Percentiles rank a stretch among this genome's conserved stretches.
phyloP scores from a whole-genome alignment of 1,140 invertebrate genomes.

The Drosophila guanche region DNA sequence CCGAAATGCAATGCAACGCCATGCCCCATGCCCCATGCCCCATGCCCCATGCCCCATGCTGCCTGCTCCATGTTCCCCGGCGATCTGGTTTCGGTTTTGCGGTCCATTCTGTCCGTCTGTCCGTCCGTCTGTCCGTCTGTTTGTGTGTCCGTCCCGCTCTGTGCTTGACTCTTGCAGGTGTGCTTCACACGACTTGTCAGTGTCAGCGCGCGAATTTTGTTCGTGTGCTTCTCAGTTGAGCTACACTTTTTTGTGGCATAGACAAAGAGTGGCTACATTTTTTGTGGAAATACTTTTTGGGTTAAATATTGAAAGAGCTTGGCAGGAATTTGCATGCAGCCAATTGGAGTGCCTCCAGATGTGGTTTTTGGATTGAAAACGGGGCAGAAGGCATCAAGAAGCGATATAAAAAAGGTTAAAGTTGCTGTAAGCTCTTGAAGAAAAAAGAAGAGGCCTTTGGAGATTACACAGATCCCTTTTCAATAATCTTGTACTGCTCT shows the following conservation, averaged over 20 bases:
- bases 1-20: constrained; percentile 28
- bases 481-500: too few species aligned
- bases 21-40: constrained; percentile 12
- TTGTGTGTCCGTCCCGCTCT: constrained; percentile 33
- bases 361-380: too few species aligned
- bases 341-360: constrained; percentile 7
- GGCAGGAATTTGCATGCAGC: constrained; percentile 25
- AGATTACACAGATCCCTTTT: too few species aligned
- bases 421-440: too few species aligned
- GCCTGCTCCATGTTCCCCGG: constrained; percentile 6
- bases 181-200: constrained; percentile 81
- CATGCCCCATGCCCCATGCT: constrained; percentile 5
- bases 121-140: constrained; percentile 51
- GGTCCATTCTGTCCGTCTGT: constrained; percentile 55
- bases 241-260: constrained; percentile 17
- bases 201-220: constrained; percentile 64
- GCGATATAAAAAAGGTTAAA: neutral
- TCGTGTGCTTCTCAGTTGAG: constrained; percentile 7
- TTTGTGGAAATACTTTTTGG: constrained; percentile 35
- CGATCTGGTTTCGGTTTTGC: constrained; percentile 52
- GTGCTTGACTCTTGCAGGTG: constrained; percentile 73
- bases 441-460: too few species aligned
- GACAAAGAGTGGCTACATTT: constrained; percentile 34
- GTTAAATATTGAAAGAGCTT: constrained; percentile 44
- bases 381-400: neutral